Evolutionary conservation across 2,888 invertebrate species (phyloP), one percentile per base, ranked within the genome.

Genomic region (Gasteruption jaculator): DNA sequence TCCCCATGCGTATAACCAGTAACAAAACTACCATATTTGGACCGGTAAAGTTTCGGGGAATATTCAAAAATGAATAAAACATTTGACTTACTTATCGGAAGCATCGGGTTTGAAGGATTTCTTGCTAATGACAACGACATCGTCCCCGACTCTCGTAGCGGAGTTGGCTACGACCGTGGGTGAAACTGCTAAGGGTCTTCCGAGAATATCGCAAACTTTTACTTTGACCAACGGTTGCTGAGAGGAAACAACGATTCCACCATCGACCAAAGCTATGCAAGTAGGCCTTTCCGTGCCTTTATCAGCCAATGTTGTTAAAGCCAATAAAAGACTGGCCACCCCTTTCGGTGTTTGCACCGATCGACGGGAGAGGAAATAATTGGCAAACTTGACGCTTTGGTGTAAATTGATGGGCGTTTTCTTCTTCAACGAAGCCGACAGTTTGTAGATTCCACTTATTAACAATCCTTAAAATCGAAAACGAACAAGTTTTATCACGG

Each of bases 301-400:
- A 7, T 78, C 77, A 2, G 84, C 79, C 10, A 90, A 73, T 1
- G 83, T 80, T 27, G 76, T 75, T 15, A 93, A 75, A 0, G 88
- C 88, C 49, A 90, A 87, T 1, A 95, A 73, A 18, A 97, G 75
- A 40, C 85, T 78, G 47, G 85, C 81, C 4, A 88, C 88, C 21
- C 93, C 92, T 63, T 87, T 86, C 0, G 88, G 77, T 3, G 87
- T 82, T 67, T 87, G 91, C 2, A 95, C 94, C 31, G 91, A 90
- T 53, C 87, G 85, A 29, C 96, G 81, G 31, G 89, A 89, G 47
- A 94, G 74, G 60, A 96, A 80, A 74, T 96, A 97, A 64, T 86
- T 86, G 1, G 86, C 84, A 60, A 97, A 85, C 75, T 96, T 96
- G 34, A 87, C 80, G 2, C 84, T 82, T 73, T 94, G 93, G 18